Base-by-base conservation (phyloP, 2,113 vertebrate species). In the Neolamprologus sp. region DNA sequence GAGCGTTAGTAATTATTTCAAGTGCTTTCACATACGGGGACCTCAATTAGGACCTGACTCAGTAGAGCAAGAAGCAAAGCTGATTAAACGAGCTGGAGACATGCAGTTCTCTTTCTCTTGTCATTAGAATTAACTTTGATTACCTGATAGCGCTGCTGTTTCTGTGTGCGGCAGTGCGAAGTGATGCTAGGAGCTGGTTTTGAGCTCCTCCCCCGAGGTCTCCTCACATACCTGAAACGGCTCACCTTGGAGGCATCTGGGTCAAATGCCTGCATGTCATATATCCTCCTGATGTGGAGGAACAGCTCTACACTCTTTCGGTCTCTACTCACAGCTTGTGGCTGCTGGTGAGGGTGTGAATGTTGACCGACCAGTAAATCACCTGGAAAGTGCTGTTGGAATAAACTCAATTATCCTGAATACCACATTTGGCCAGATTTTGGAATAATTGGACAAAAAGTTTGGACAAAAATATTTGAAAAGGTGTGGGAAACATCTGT, bases 351-450 rank as follows among this genome's bases (percentile, higher is more conserved):
- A 71, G n/a, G 5, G n/a, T 71, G 12, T 42, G 65, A 71, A 42
- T 42, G 65, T 71, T 14, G 37, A 1, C 2, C 3, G 5, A 71
- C 12, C 65, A 42, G 35, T 40, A 42, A 71, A 40, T 71, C n/a
- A 14, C n/a, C n/a, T 42, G 35, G 35, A 40, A 23, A 0, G n/a
- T 23, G 35, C 0, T 42, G 65, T 35, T 71, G n/a, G 35, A 0
- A 65, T 35, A 35, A 65, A 35, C 60, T 35, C 17, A 12, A 12
- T 35, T 65, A 35, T 71, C 35, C 35, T 4, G 7, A 45, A 73
- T 4, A 45, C 5, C 13, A 26, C 40, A 42, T 71, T 4, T 9
- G 21, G 8, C 0, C 37, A 9, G 4, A 1, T 45, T 73, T 45
- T 26, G 37, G n/a, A 23, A 71, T 23, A 42, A 71, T 0, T 23